phyloP scores from a whole-genome alignment of 2,113 vertebrate genomes.

The Syngnathus floridae region DNA sequence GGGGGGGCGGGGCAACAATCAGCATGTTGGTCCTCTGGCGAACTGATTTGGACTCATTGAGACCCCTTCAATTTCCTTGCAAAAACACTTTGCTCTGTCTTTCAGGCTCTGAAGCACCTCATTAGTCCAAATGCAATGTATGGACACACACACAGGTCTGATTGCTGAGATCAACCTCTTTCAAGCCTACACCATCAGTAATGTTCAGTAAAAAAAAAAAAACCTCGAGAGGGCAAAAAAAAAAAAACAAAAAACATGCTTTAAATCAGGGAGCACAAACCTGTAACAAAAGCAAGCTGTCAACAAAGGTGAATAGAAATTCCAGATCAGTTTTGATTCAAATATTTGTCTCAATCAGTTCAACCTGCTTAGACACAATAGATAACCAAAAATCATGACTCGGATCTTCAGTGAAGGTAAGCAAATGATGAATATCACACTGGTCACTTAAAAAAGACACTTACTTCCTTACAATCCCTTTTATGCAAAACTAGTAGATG shows the following conservation, averaged over 20 bases:
- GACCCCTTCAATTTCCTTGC: conserved; percentile 34
- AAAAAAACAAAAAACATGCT: neutral
- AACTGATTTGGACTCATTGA: conserved; percentile 32
- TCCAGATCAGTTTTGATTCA: neutral
- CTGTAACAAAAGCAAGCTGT: neutral
- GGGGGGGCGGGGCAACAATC: neutral
- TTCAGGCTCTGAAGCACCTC: conserved; percentile 42
- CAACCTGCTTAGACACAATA: neutral
- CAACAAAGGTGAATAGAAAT: neutral
- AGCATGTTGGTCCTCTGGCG: conserved; percentile 11
- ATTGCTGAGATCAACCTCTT: conserved; percentile 32
- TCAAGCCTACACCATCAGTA: conserved; percentile 6
- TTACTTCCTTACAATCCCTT: too few species aligned
- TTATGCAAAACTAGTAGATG: too few species aligned
- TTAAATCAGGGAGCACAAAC: neutral
- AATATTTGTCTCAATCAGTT: neutral
- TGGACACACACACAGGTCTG: conserved; percentile 32
- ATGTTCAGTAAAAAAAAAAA: neutral
- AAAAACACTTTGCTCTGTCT: conserved; percentile 19
- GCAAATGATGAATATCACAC: too few species aligned
- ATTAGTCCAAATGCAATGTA: conserved; percentile 36
- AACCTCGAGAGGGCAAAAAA: neutral
- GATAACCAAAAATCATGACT: too few species aligned
- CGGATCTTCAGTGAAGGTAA: too few species aligned
- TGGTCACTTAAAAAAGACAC: too few species aligned